These are phyloP conservation scores for Holothuria scabra DNA, from an alignment of 53 echinoderm and acorn worm species.

Conservation along the genomic window DNA sequence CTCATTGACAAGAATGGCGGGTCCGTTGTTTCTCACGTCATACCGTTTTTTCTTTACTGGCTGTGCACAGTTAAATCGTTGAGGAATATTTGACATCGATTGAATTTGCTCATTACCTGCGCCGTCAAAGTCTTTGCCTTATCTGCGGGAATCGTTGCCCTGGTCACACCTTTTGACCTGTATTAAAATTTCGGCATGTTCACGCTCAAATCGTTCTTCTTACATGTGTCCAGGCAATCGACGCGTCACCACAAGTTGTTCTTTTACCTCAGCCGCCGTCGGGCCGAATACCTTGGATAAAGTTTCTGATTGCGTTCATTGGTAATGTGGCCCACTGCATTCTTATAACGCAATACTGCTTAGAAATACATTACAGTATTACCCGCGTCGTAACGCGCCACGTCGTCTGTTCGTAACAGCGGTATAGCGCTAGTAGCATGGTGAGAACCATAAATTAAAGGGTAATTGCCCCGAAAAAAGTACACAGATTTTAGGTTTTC, in stretches of 20 bases:
- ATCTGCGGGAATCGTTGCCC: conserved; percentile 19
- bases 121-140: conserved; percentile 24
- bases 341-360: conserved; percentile 10
- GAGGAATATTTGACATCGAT: neutral
- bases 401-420: conserved; percentile 27
- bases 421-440: conserved; percentile 14
- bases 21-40: too few relatives aligned
- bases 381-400: conserved; percentile 26
- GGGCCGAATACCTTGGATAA: neutral
- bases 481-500: conserved; percentile 16
- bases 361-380: neutral
- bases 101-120: conserved; percentile 20
- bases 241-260: neutral
- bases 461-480: conserved; percentile 38
- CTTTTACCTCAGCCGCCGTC: conserved; percentile 10
- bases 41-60: too few relatives aligned
- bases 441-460: conserved; percentile 30
- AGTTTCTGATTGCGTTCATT: conserved; percentile 10
- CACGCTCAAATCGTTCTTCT: conserved; percentile 3
- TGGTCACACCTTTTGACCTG: conserved; percentile 24
- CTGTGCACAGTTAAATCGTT: too few relatives aligned
- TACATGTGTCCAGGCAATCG: conserved; percentile 12
- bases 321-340: conserved; percentile 15
- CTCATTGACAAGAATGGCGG: too few relatives aligned
- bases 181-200: neutral